phyloP scores from a whole-genome alignment of 1,140 invertebrate genomes.

The Hirudo medicinalis region DNA sequence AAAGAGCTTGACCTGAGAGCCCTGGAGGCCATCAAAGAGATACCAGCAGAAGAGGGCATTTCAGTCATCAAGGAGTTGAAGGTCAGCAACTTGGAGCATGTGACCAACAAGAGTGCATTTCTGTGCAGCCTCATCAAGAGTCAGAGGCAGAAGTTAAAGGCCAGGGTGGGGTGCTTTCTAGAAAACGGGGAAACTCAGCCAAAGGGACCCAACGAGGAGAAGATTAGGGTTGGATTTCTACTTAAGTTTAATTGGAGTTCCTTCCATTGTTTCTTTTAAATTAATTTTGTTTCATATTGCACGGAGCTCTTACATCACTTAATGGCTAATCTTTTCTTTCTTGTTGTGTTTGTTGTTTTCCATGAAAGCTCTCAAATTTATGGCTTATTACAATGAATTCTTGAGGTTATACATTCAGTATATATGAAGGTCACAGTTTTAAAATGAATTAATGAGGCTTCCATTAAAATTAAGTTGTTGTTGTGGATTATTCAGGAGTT shows the following conservation, averaged over 20 bases:
- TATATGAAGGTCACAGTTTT: too few species aligned
- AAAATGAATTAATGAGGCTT: too few species aligned
- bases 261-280: too few species aligned
- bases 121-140: slow-evolving; percentile 97
- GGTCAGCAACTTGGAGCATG: slow-evolving; percentile 91
- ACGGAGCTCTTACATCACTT: not conserved
- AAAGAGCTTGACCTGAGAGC: slow-evolving; percentile 87
- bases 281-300: not conserved
- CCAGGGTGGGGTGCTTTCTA: too few species aligned
- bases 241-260: too few species aligned
- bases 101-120: slow-evolving; percentile 94
- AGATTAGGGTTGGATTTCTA: not conserved
- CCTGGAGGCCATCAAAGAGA: slow-evolving; percentile 88
- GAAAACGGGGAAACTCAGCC: not conserved
- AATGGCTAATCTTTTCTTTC: not conserved
- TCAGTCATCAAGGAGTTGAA: slow-evolving; percentile 86
- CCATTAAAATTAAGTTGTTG: too few species aligned
- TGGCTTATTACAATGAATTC: too few species aligned
- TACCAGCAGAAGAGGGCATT: slow-evolving; percentile 82
- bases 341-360: not conserved
- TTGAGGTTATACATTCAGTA: too few species aligned
- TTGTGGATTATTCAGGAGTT: slow-evolving; percentile 48
- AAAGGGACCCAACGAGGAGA: slow-evolving; percentile 1
- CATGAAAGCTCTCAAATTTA: too few species aligned
- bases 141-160: slow-evolving; percentile 63